Evolutionary conservation across 2,888 invertebrate genomes (phyloP), one percentile per base, ranked within the genome.

Genomic region (Hydraecia micacea): DNA sequence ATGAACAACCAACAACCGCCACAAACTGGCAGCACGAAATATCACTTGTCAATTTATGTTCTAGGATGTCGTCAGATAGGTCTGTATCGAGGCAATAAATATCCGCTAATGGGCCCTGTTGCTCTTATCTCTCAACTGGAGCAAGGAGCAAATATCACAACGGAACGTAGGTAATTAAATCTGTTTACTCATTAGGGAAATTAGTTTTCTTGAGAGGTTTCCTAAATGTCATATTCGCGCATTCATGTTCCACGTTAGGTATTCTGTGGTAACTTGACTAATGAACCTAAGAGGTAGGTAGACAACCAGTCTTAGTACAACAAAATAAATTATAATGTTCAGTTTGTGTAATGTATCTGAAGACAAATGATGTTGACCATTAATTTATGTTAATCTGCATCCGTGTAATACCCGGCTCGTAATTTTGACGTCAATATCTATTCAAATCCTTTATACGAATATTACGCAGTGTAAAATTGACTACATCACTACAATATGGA

Each of bases 351-450:
- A 87, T 84, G 65, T 87, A 79, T 79, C 82, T 80, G 72, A 88
- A 88, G 88, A 87, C 88, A 88, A 87, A 88, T 88, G 82, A 87
- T 84, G 88, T 84, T 88, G 86, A 79, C 76, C 81, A 87, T 88
- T 88, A 88, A 87, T 81, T 79, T 88, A 88, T 88, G 84, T 76
- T 83, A 88, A 88, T 87, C 55, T 80, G 79, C 77, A 79, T 84
- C 80, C 81, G 82, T 84, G 81, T 81, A 78, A 85, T 77, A 84
- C 82, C 52, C 55, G 69, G 74, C 79, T 83, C 79, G 83, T 87
- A 86, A 86, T 87, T 87, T 87, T 83, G 85, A 86, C 86, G 80
- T 86, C 86, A 87, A 79, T 85, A 78, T 66, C 75, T 86, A 86
- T 87, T 86, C 72, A 78, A 83, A 80, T 76, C 71, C 75, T 72